A percentile compares a stretch with the other conserved stretches of the same genome.
Evolutionary conservation across 2,797 vertebrate genomes (phyloP).

Genomic region (Mareca penelope): DNA sequence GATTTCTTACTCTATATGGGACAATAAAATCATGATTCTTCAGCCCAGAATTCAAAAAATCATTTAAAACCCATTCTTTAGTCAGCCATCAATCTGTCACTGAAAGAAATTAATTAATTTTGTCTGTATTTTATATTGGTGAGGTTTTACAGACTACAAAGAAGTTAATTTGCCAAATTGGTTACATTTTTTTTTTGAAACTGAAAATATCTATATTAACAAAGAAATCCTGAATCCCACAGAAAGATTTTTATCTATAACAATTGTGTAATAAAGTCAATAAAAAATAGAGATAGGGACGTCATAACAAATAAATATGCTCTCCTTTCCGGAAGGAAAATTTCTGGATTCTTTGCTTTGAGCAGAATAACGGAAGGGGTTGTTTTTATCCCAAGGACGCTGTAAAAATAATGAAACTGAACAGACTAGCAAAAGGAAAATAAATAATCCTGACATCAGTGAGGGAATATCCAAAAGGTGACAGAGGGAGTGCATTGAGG

Average conservation of each 20-base stretch:
- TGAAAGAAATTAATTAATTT: not conserved
- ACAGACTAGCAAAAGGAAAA: not conserved
- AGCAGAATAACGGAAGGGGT: not conserved
- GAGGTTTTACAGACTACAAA: not conserved
- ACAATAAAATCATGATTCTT: not conserved
- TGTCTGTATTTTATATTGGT: not conserved
- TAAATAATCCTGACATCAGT: not conserved
- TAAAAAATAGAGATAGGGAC: not conserved
- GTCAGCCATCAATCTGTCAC: not conserved
- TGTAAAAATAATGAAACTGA: not conserved
- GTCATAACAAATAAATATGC: not conserved
- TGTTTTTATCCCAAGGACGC: not conserved
- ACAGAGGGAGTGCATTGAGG: not conserved
- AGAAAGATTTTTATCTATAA: not conserved
- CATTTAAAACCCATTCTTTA: not conserved
- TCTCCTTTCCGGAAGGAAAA: not conserved
- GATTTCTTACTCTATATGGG: not conserved
- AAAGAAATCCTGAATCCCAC: not conserved
- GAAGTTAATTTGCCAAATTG: not conserved
- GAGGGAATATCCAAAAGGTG: slow-evolving; percentile 24
- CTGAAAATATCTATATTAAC: not conserved
- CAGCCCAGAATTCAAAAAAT: not conserved
- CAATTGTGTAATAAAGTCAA: not conserved
- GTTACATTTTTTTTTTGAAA: not conserved
- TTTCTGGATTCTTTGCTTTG: not conserved